Conservation (phyloP, 1,140 invertebrate species). For the Drosophila punjabiensis region DNA sequence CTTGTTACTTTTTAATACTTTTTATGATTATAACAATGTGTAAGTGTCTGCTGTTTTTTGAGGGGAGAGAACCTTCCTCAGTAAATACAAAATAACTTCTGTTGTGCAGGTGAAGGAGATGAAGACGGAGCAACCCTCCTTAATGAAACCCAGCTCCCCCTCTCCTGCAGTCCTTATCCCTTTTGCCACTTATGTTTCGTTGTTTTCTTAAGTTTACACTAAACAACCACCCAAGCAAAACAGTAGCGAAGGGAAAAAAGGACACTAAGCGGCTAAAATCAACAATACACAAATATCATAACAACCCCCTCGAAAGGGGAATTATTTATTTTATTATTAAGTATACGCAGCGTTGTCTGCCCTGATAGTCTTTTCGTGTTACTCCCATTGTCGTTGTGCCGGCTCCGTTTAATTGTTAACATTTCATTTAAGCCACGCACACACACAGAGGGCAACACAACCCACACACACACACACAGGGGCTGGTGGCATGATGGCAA, state of each 20-base stretch:
- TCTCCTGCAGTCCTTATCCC: slow-evolving; percentile 45
- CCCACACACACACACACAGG: neutral
- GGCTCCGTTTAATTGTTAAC: slow-evolving; percentile 80
- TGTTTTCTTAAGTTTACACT: slow-evolving; percentile 73
- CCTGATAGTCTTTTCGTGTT: slow-evolving; percentile 80
- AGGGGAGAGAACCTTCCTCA: slow-evolving; percentile 6
- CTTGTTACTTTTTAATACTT: slow-evolving; percentile 80
- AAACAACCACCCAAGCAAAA: slow-evolving; percentile 53
- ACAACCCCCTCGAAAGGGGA: slow-evolving; percentile 38
- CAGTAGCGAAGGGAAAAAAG: slow-evolving; percentile 4
- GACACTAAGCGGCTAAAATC: slow-evolving; percentile 32
- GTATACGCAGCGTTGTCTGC: slow-evolving; percentile 65
- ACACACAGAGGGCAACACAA: slow-evolving; percentile 14
- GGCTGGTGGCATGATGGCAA: slow-evolving; percentile 17
- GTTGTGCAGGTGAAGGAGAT: slow-evolving; percentile 27
- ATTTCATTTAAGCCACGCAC: slow-evolving; percentile 76
- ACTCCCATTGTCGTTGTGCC: slow-evolving; percentile 57
- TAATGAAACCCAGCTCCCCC: slow-evolving; percentile 58
- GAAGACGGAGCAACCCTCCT: slow-evolving; percentile 33
- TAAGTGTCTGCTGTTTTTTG: slow-evolving; percentile 59
- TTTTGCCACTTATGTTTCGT: slow-evolving; percentile 65
- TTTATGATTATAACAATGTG: slow-evolving; percentile 81
- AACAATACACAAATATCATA: slow-evolving; percentile 51
- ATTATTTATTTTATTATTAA: slow-evolving; percentile 73
- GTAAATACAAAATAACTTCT: slow-evolving; percentile 77